Evolutionary conservation across 2,113 vertebrate species (phyloP).

Genomic region (Psittacus erithacus): DNA sequence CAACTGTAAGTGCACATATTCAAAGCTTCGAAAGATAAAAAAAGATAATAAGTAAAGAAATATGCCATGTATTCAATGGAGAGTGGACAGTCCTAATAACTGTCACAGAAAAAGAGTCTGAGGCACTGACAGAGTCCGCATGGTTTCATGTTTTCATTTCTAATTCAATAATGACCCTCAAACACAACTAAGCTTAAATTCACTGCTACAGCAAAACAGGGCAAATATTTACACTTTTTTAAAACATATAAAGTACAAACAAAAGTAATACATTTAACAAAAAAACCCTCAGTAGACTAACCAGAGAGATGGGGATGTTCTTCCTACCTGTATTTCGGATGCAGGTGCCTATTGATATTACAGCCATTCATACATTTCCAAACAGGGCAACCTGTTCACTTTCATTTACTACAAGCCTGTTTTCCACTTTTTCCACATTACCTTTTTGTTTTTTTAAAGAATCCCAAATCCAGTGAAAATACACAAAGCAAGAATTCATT

Average conservation of each 20-base stretch:
- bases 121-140: background rate
- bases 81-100: background rate
- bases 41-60: background rate
- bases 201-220: background rate
- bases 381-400: background rate
- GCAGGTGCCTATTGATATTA: background rate
- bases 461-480: background rate
- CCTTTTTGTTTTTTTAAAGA: background rate
- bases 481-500: background rate
- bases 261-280: background rate
- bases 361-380: background rate
- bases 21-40: background rate
- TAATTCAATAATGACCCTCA: background rate
- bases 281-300: background rate
- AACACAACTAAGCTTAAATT: background rate
- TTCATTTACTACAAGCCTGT: background rate
- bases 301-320: background rate
- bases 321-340: background rate
- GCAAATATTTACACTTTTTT: background rate
- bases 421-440: background rate
- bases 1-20: background rate
- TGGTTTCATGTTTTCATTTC: background rate
- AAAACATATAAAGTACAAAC: background rate
- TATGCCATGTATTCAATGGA: background rate
- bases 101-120: background rate